Evolutionary conservation across 2,797 vertebrate genomes (phyloP).

Genomic region (Acropternis orthonyx): DNA sequence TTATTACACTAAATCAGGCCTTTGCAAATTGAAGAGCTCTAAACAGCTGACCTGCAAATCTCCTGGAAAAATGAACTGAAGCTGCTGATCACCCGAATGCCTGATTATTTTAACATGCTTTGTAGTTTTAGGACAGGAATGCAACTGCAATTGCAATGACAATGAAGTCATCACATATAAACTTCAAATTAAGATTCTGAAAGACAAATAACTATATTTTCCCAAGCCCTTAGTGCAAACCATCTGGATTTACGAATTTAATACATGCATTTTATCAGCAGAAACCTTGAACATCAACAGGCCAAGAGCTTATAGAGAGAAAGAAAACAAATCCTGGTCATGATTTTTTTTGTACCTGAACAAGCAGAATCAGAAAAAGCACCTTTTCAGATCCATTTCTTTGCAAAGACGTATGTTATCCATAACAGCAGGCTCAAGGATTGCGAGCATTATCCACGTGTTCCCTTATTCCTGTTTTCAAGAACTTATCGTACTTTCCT

Average conservation of each 20-base stretch:
- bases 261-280: background rate
- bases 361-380: background rate
- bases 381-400: background rate
- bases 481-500: background rate
- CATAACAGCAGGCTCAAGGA: background rate
- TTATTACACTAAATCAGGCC: background rate
- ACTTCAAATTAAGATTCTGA: background rate
- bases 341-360: background rate
- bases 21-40: background rate
- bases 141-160: background rate
- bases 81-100: background rate
- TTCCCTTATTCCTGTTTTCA: background rate
- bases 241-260: background rate
- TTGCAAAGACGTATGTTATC: background rate
- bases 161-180: background rate
- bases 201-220: background rate
- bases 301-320: background rate
- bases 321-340: background rate
- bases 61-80: background rate
- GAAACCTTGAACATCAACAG: background rate
- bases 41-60: background rate
- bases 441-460: background rate
- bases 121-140: background rate
- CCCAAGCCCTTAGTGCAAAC: background rate
- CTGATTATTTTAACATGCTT: background rate